Percentiles rank a stretch among this genome's conserved stretches.
Conservation (phyloP, 2,888 invertebrate genomes). For the Craniophora ligustri region DNA sequence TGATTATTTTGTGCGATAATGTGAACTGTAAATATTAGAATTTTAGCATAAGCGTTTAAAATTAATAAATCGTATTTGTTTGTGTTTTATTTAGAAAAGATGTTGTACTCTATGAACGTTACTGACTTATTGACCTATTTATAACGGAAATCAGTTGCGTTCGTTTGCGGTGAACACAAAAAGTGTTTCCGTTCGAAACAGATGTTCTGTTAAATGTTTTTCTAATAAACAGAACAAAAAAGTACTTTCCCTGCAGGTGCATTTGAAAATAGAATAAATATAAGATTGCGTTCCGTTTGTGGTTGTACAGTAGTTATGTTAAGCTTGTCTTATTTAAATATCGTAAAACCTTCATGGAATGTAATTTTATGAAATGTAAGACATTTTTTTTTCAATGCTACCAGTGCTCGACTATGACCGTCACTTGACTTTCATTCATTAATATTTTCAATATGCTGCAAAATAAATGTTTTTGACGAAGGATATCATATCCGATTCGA, state of each 20-base stretch:
- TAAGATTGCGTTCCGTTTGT: slow-evolving; percentile 28
- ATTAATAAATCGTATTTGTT: no score
- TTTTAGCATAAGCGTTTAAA: neutral
- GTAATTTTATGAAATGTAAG: no score
- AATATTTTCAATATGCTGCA: no score
- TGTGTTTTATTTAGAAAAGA: neutral
- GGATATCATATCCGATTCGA: no score
- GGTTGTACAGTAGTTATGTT: slow-evolving; percentile 15
- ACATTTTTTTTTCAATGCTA: no score
- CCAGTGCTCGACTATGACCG: no score
- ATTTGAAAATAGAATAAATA: slow-evolving; percentile 50
- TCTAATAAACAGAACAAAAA: slow-evolving; percentile 59
- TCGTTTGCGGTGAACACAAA: slow-evolving; percentile 75
- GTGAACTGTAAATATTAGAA: neutral
- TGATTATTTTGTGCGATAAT: no score
- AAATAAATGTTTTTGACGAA: no score
- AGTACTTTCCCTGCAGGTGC: slow-evolving; percentile 66
- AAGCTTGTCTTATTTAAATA: neutral
- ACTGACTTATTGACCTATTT: slow-evolving; percentile 78
- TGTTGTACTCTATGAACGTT: slow-evolving; percentile 35
- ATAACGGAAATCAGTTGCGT: slow-evolving; percentile 78
- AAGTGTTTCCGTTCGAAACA: slow-evolving; percentile 78
- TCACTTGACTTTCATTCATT: no score
- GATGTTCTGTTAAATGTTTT: slow-evolving; percentile 67
- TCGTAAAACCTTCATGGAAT: no score